A percentile compares a stretch with the other conserved stretches of the same genome.
These are phyloP conservation scores for Heptranchias perlo DNA, from an alignment of 2,113 vertebrate species.

Conservation along the genomic window DNA sequence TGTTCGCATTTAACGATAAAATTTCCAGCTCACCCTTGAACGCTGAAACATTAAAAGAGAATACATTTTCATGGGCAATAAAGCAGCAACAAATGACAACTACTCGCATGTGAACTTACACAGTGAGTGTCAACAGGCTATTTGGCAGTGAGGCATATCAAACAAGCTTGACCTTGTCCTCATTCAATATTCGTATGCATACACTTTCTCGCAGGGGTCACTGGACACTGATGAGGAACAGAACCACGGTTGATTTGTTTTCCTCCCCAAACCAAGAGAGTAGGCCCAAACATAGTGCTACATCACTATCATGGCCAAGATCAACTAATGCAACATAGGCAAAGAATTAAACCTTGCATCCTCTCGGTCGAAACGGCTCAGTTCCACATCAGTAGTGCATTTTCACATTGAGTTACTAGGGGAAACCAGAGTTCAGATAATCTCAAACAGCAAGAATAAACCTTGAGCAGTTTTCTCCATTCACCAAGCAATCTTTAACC, in stretches of 20 bases:
- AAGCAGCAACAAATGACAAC: not conserved
- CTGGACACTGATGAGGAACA: not conserved
- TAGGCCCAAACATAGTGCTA: not conserved
- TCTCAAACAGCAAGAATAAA: not conserved
- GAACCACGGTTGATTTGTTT: not conserved
- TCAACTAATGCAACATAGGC: not conserved
- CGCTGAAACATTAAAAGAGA: not conserved
- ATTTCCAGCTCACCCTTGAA: not conserved
- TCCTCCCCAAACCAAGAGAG: not conserved
- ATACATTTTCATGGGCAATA: not conserved
- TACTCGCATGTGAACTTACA: not conserved
- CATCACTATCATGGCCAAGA: not conserved
- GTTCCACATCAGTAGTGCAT: not conserved
- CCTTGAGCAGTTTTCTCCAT: not conserved
- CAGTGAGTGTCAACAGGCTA: not conserved
- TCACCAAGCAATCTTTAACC: not conserved
- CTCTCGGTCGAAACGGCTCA: not conserved
- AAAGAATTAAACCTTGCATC: not conserved
- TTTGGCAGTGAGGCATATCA: not conserved
- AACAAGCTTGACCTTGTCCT: not conserved
- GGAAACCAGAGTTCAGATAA: not conserved
- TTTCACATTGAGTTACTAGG: not conserved
- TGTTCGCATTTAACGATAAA: not conserved
- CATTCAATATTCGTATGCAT: not conserved
- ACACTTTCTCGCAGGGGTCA: not conserved